Evolutionary conservation across 2,797 vertebrate species (phyloP).

Genomic region (Chrysocyon brachyurus): DNA sequence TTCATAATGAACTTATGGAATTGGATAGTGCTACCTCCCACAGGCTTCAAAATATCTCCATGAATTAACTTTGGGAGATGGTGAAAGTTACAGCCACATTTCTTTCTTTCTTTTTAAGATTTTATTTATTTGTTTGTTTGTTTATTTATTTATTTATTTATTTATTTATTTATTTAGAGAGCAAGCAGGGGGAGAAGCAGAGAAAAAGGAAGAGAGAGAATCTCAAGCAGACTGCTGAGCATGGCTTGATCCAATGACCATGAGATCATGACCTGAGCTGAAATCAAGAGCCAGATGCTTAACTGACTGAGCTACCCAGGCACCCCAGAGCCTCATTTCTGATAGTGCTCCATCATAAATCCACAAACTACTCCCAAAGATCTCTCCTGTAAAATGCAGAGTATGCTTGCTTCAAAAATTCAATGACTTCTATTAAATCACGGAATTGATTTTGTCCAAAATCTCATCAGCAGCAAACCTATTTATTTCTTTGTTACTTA

Average conservation of each 20-base stretch:
- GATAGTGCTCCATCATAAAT: neutral
- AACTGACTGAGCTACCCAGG: neutral
- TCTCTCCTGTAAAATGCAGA: neutral
- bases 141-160: neutral
- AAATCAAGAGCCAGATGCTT: neutral
- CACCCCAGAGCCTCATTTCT: neutral
- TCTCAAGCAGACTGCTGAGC: neutral
- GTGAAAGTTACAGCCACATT: neutral
- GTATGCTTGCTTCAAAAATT: neutral
- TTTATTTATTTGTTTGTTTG: neutral
- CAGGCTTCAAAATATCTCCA: neutral
- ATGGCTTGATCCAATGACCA: neutral
- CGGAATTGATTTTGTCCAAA: neutral
- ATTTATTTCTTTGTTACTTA: neutral
- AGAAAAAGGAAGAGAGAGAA: neutral
- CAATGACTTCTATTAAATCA: conserved; percentile 17
- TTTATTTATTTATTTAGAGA: neutral
- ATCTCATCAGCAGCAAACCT: neutral
- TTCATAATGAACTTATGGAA: conserved; percentile 16
- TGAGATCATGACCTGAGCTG: neutral
- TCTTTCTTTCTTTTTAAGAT: neutral
- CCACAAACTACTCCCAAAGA: neutral
- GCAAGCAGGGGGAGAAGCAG: neutral
- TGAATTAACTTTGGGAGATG: neutral
- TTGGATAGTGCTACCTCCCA: neutral